Base-by-base conservation (phyloP, 2,797 vertebrate genomes). In the Apogon talboti region DNA sequence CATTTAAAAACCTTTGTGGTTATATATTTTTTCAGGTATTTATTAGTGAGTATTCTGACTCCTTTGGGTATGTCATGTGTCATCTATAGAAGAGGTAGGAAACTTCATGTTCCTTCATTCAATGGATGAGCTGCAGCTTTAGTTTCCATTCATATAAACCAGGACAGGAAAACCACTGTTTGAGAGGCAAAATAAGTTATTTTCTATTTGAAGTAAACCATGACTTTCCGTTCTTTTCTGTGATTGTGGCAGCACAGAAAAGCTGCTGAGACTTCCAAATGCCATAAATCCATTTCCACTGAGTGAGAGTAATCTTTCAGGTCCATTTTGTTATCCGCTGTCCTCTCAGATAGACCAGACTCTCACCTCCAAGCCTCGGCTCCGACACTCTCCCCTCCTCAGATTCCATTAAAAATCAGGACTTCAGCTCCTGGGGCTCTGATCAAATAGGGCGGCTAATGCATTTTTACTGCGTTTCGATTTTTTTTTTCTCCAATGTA, bases 331-430 rank as follows among this genome's bases (percentile, higher is more conserved):
- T 83, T 87, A 90, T 90, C 87, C 86, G 28, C 64, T 66, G 77
- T 88, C 76, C 78, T 85, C 89, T 90, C 86, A 79, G 88, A 91
- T 91, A 89, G 85, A 60, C 72, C 84, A 77, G 71, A 71, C 87
- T 63, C 84, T 85, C 88, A 88, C 84, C 86, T 87, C 70, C 70
- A 70, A 28, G 61, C 76, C 78, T 81, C 61, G 16, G 57, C 84
- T 79, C 71, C 42, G 53, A 82, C 76, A 79, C 84, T 85, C 85
- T 88, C 79, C 79, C 66, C 79, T 84, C 75, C 80, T 85, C 86
- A 78, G 73, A 89, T 92, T 93, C 90, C 91, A 94, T 93, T 94
- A 93, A 93, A 94, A 94, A 90, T 85, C 92, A 69, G 54, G 90
- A 91, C 89, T 93, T 89, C 76, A 74, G 84, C 90, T 93, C 86